Percentiles rank a stretch among this genome's conserved stretches.
phyloP scores from a whole-genome alignment of 2,797 vertebrate genomes.

The Clangula hyemalis region DNA sequence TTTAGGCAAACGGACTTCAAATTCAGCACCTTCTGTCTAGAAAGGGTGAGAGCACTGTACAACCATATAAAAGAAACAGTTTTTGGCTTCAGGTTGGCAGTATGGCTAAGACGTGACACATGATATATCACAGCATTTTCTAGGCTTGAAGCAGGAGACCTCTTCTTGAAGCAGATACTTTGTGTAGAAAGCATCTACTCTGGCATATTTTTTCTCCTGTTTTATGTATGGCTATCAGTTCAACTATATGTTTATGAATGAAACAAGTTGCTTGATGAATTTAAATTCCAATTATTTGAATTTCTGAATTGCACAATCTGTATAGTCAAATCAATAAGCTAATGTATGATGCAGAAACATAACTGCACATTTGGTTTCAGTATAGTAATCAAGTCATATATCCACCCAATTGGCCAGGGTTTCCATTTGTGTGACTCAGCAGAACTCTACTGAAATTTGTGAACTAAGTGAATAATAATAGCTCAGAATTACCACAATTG shows the following conservation, averaged over 20 bases:
- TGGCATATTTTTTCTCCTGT: not conserved
- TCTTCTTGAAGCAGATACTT: not conserved
- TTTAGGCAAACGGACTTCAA: not conserved
- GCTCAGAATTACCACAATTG: slow-evolving; percentile 18
- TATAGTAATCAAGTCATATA: not conserved
- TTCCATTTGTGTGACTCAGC: slow-evolving; percentile 21
- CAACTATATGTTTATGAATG: not conserved
- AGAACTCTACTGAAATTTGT: slow-evolving; percentile 30
- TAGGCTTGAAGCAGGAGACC: not conserved
- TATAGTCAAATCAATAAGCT: not conserved
- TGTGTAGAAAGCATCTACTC: not conserved
- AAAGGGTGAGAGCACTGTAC: not conserved
- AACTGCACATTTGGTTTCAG: slow-evolving; percentile 16
- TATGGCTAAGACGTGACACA: not conserved
- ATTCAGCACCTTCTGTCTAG: not conserved
- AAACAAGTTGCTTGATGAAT: not conserved
- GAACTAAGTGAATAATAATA: slow-evolving; percentile 23
- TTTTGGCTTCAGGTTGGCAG: not conserved
- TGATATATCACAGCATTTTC: not conserved
- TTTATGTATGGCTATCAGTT: not conserved
- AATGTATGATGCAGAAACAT: not conserved
- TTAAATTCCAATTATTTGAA: not conserved
- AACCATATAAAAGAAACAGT: not conserved
- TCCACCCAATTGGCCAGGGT: not conserved
- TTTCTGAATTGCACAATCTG: not conserved